Evolutionary conservation across 2,888 invertebrate genomes (phyloP), one percentile per base, ranked within the genome.

Genomic region (Oasisia sp.): DNA sequence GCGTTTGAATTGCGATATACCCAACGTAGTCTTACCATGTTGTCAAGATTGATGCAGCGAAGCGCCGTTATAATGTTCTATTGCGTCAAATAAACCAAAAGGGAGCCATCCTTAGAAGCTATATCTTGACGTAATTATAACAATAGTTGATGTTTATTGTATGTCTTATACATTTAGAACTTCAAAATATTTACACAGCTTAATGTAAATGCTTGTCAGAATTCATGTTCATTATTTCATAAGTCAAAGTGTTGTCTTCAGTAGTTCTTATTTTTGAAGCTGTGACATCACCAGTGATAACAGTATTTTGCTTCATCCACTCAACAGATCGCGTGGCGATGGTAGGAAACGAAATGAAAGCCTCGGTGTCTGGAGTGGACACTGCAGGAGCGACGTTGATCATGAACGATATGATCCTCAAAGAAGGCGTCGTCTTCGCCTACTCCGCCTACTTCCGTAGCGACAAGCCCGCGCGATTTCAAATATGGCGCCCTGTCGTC

Each of bases 321-420:
- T 27, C 27, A 19, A 74, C 74, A 74, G 74, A 74, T 74, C 74
- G 74, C 19, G 74, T 74, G 74, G 74, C 0, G 19, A 74, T 27
- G n/a, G 74, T 93, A 12, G 93, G 93, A 12, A 93, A 92, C 89
- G 89, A 92, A 19, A 92, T 93, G 58, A 89, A 32, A 27, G 91
- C 93, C 12, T 93, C 93, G 14, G 19, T 91, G 56, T 89, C 92
- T 12, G 93, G 93, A n/a, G 92, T 93, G 32, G 93, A 93, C n/a
- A 89, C 91, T 9, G 74, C 93, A 1, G 93, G 92, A 5, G 93
- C 91, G 27, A 93, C 92, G 7, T 93, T 93, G 91, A 92, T 93
- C 19, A 90, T 93, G 90, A 91, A 93, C 32, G 92, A 93, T 91
- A 92, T 45, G 32, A 90, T 93, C 19, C 91, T 92, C 12, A 32